Base-by-base conservation (phyloP, 2,888 invertebrate genomes). In the Drosophila picticornis region DNA sequence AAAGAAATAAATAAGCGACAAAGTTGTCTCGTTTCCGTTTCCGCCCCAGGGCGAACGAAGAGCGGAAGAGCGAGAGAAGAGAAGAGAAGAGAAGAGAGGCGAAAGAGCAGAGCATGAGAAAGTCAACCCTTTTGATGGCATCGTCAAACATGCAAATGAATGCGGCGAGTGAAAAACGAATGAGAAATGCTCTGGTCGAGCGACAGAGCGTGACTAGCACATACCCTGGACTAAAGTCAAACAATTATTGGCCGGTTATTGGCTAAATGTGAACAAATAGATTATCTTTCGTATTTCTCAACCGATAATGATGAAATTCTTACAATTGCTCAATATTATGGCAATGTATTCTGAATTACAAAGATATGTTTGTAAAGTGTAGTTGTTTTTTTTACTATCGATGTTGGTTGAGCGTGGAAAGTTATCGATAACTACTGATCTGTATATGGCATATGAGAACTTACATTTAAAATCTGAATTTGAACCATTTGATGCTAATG, bases 141-240 rank as follows among this genome's bases (percentile, higher is more conserved):
- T 64, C 73, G 69, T 57, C 29, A 78, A 78, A 75, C 83, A 90
- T 88, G 90, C 75, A 90, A 90, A 86, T 88, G 83, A 90, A 90
- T 84, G 81, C 76, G 43, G 29, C 77, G 74, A 87, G 84, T 77
- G 80, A 59, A 87, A 82, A 80, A 77, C 77, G 64, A 68, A 57
- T 57, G 72, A 75, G 52, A 48, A 62, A 65, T 46, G 9, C 46
- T 25, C 25, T 7, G 16, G 9, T 25, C 46, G 10, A n/a, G 19
- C 10, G 4, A n/a, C 40, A 40, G n/a, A 40, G 40, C 40, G 2
- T 9, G 25, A 46, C 46, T 9, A 46, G 16, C 46, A 46, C 13
- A 46, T 46, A 46, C 46, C 46, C 46, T 25, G 46, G 4, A 22
- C 0, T 11, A 5, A 16, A 16, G 22, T 46, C 43, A 22, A 22